These are phyloP conservation scores for Glossophaga mutica DNA, from an alignment of 2,797 vertebrate genomes.

Conservation along the genomic window DNA sequence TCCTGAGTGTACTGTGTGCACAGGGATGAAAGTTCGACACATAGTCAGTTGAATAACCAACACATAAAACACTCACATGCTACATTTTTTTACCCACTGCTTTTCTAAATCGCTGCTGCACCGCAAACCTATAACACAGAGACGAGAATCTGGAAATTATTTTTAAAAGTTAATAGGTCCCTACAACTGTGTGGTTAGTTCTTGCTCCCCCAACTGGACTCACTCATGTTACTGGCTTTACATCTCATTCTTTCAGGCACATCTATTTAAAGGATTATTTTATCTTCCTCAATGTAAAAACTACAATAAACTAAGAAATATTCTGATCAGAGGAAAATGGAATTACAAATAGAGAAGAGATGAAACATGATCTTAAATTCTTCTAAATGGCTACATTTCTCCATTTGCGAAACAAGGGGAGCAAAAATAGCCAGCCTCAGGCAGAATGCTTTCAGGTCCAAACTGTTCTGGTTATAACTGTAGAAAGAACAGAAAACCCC, in stretches of 20 bases:
- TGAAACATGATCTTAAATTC: background rate
- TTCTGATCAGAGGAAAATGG: background rate
- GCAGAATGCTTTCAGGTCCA: background rate
- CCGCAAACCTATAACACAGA: background rate
- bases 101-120: background rate
- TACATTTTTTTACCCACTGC: background rate
- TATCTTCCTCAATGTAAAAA: constrained; percentile 2
- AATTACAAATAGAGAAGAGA: constrained; percentile 15
- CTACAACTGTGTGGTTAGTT: background rate
- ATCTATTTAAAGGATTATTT: background rate
- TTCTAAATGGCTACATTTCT: background rate
- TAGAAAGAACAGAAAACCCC: background rate
- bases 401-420: background rate
- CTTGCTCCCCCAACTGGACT: background rate
- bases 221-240: background rate
- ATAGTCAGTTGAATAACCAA: background rate
- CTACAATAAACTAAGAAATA: background rate
- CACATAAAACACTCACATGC: background rate
- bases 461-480: background rate
- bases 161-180: background rate
- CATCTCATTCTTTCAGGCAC: background rate
- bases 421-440: background rate
- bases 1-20: background rate
- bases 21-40: background rate
- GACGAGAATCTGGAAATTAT: background rate